Evolutionary conservation across 1,140 invertebrate genomes (phyloP), one percentile per base, ranked within the genome.

Genomic region (Ptiloglossa arizonensis): DNA sequence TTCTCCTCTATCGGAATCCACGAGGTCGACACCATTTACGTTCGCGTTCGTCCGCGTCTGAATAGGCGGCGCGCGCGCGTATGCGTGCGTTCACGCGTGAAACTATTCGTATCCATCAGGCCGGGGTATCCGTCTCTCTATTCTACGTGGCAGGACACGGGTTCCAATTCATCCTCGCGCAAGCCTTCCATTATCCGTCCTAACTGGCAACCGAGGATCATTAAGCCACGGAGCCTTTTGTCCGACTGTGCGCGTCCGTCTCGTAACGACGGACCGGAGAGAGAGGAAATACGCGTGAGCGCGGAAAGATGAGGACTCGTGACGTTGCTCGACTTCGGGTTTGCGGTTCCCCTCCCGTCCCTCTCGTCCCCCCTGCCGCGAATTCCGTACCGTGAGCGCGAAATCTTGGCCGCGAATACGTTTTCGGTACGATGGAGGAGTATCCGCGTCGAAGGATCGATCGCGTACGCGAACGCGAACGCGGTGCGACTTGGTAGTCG

Each of bases 201-300:
- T 85, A 85, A 85, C 83, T 72, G 83, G 72, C 64, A 83, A 83
- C 78, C 81, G 72, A 85, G 83, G 73, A 85, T 85, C 83, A 81
- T 85, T 85, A 85, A 85, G 79, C 79, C 79, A 71, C 82, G 82
- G 48, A 71, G 50, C 59, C 83, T 84, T 84, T 85, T 85, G 82
- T 84, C 66, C 76, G 76, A 52, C 59, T 57, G 15, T 57, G 50
- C 46, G 46, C 35, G 41, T 46, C 46, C 66, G 44, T 68, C 52
- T 68, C 22, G 41, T 69, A 71, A 64, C 72, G 54, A 41, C 56
- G 17, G 57, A 63, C 72, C 46, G 63, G 44, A 15, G 56, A 50
- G 69, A 41, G 27, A 41, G 22, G 1, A 32, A 2, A n/a, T 19
- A 64, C 59, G 54, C 27, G 76, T 64, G 22, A 56, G 52, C 24